Conservation (phyloP, 2,113 vertebrate genomes). For the Albula glossodonta region DNA sequence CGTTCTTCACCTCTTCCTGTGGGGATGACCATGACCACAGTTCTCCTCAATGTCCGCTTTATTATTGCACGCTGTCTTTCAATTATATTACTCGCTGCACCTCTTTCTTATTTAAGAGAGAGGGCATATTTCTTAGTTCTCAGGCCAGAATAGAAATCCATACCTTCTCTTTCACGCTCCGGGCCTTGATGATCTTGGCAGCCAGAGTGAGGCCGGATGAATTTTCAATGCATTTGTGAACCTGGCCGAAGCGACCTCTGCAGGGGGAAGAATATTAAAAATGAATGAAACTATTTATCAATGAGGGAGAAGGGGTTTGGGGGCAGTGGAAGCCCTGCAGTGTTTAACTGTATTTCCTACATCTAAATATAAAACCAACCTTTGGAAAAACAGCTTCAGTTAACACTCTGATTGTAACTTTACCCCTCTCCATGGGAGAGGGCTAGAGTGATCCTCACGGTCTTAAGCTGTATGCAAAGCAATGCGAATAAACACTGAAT, state of each 20-base stretch:
- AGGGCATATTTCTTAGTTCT: no score
- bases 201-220: slow-evolving; percentile 91
- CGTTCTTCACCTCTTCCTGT: slow-evolving; percentile 93
- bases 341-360: neutral
- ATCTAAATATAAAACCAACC: neutral
- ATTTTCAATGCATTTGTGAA: slow-evolving; percentile 95
- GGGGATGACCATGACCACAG: slow-evolving; percentile 46
- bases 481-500: no score
- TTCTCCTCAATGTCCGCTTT: no score
- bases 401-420: neutral
- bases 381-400: neutral
- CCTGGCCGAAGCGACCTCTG: slow-evolving; percentile 94
- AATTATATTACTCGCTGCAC: no score
- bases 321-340: neutral
- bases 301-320: neutral
- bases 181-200: slow-evolving; percentile 94
- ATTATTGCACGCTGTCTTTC: no score
- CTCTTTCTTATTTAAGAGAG: no score
- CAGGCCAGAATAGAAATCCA: neutral
- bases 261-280: neutral
- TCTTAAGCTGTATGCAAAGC: neutral
- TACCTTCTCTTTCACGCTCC: slow-evolving; percentile 88
- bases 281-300: neutral
- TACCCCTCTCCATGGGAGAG: neutral
- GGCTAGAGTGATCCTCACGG: neutral